Percentiles rank a stretch among this genome's conserved stretches.
phyloP scores from a whole-genome alignment of 1,140 invertebrate genomes.

The Tyrophagus putrescentiae region DNA sequence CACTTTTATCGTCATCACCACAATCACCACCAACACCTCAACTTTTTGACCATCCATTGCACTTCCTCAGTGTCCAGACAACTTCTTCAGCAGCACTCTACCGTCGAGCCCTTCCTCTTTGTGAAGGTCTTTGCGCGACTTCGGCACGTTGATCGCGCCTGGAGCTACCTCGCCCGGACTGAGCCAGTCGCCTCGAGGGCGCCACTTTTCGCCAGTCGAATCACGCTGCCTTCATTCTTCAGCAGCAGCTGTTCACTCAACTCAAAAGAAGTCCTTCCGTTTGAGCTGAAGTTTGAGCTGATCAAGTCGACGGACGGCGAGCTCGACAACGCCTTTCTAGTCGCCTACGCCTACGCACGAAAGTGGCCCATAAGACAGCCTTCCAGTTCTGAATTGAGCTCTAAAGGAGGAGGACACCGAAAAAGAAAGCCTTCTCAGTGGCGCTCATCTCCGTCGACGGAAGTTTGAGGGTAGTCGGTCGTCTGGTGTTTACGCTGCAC shows the following conservation, averaged over 20 bases:
- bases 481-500: too few relatives aligned
- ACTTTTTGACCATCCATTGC: too few relatives aligned
- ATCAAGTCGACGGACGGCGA: not conserved
- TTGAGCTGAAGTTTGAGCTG: slow-evolving; percentile 10
- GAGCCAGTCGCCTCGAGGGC: slow-evolving; percentile 11
- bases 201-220: slow-evolving; percentile 4
- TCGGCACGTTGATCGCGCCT: not conserved
- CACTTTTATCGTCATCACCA: too few relatives aligned
- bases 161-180: slow-evolving; percentile 13
- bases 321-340: not conserved
- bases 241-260: not conserved
- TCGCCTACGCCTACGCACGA: not conserved
- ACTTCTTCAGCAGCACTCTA: too few relatives aligned
- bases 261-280: too few relatives aligned
- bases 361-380: not conserved
- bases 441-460: too few relatives aligned
- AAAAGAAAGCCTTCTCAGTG: too few relatives aligned
- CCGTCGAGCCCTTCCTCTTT: slow-evolving; percentile 3
- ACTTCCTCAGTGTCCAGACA: too few relatives aligned
- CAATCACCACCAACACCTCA: too few relatives aligned
- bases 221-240: not conserved
- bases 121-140: not conserved
- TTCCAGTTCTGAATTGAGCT: not conserved
- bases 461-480: too few relatives aligned
- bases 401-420: too few relatives aligned